phyloP scores from a whole-genome alignment of 2,113 vertebrate genomes.

The Poecile atricapillus region DNA sequence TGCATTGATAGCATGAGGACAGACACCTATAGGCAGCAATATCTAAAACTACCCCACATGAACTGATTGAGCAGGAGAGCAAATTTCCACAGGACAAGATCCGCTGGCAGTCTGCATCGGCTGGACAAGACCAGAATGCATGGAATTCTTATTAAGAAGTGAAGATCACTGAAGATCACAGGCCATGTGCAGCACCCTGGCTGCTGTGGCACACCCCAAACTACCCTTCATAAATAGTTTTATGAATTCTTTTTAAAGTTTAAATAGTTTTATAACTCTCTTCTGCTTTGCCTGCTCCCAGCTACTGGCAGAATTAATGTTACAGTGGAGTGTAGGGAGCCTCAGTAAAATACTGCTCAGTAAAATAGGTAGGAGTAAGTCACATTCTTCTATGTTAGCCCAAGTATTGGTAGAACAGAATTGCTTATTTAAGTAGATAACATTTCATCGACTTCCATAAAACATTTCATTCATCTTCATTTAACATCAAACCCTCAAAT shows the following conservation, averaged over 20 bases:
- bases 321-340: neutral
- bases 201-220: neutral
- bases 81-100: neutral
- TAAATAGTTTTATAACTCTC: neutral
- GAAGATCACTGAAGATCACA: neutral
- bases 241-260: no score
- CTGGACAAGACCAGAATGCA: neutral
- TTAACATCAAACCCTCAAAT: constrained; percentile 54
- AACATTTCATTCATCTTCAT: constrained; percentile 65
- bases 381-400: neutral
- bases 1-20: neutral
- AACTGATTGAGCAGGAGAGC: neutral
- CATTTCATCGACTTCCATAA: constrained; percentile 33
- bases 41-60: neutral
- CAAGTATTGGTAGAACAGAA: constrained; percentile 35
- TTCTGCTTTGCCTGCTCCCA: neutral
- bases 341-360: neutral
- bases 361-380: neutral
- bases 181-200: accelerated
- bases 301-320: neutral
- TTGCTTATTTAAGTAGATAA: constrained; percentile 49
- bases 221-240: neutral
- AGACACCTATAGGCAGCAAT: neutral
- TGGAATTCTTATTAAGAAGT: neutral
- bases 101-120: accelerated